A percentile compares a stretch with the other conserved stretches of the same genome.
phyloP scores from a whole-genome alignment of 2,888 invertebrate species.

The Cerastis rubricosa region DNA sequence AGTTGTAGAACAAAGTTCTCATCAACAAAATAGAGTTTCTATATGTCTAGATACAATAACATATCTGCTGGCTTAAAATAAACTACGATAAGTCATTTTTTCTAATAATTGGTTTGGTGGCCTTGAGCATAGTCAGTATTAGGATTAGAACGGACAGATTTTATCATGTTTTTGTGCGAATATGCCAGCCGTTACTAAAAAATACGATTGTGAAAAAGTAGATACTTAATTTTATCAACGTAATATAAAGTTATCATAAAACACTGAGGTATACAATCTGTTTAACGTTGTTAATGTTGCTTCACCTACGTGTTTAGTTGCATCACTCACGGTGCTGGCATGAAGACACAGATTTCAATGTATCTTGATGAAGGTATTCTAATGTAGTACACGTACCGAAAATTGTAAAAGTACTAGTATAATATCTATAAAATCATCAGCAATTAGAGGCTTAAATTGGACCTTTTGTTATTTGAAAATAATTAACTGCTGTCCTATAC shows the following conservation, averaged over 20 bases:
- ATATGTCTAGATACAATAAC: background rate
- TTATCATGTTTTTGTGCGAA: slow-evolving; percentile 1
- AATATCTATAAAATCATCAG: background rate
- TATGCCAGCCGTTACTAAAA: background rate
- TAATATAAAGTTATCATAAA: background rate
- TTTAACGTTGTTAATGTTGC: background rate
- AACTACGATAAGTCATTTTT: slow-evolving; percentile 9
- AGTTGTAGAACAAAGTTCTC: background rate
- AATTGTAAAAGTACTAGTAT: too few relatives aligned
- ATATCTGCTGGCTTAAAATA: background rate
- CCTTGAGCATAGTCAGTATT: slow-evolving; percentile 36
- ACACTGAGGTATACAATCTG: background rate
- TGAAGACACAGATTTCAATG: background rate
- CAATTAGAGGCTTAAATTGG: background rate
- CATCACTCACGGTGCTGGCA: background rate
- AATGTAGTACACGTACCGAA: background rate
- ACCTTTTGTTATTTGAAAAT: background rate
- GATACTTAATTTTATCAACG: background rate
- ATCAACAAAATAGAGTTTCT: background rate
- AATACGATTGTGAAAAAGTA: background rate
- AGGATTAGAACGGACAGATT: background rate
- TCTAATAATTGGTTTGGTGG: background rate
- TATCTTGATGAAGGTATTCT: background rate
- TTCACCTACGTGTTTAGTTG: background rate
- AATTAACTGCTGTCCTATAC: background rate